phyloP scores from a whole-genome alignment of 2,888 invertebrate species.

The Chaetogeoica ovagalla region DNA sequence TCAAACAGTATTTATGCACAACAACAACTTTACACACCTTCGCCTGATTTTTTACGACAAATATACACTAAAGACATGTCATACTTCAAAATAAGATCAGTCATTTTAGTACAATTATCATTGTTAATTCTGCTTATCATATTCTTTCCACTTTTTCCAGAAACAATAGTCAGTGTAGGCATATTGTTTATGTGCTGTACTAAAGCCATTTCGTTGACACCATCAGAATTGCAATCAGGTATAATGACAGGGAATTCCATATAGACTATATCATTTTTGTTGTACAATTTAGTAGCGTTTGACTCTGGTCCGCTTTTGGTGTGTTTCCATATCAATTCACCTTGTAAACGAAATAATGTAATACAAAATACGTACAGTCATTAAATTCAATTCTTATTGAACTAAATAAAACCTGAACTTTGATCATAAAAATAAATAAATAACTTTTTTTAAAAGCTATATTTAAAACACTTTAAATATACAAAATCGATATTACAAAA shows the following conservation, averaged over 20 bases:
- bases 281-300: conserved; percentile 29
- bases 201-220: conserved; percentile 46
- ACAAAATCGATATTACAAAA: no score
- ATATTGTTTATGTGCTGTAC: conserved; percentile 36
- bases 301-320: conserved; percentile 4
- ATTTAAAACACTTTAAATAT: no score
- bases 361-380: background rate
- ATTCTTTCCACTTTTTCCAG: conserved; percentile 30
- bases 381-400: no score
- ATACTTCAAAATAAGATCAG: conserved; percentile 36
- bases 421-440: no score
- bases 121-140: conserved; percentile 33
- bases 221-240: conserved; percentile 42
- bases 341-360: background rate
- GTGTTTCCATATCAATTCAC: conserved; percentile 39
- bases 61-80: conserved; percentile 41
- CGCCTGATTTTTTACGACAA: conserved; percentile 13
- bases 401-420: no score
- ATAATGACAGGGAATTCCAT: conserved; percentile 44
- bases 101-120: conserved; percentile 47
- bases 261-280: conserved; percentile 29
- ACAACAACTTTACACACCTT: conserved; percentile 17
- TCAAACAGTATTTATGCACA: background rate
- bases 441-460: no score
- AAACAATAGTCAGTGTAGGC: conserved; percentile 29